Conservation (phyloP, 2,888 invertebrate genomes). For the Drosophila atroscutellata region DNA sequence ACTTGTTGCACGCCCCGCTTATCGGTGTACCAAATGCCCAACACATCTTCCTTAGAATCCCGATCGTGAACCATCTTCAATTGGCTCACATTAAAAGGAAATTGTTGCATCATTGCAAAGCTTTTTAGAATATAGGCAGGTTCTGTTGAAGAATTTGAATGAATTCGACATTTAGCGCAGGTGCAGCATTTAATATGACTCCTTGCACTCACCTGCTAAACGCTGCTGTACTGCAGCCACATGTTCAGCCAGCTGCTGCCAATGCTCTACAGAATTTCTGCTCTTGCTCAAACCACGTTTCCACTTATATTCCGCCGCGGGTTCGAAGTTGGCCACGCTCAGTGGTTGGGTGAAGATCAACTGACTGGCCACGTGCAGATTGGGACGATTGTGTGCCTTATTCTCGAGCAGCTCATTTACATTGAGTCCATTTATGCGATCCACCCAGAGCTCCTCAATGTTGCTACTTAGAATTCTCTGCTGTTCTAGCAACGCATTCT, state of each 20-base stretch:
- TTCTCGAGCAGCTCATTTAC: constrained; percentile 66
- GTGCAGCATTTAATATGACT: not conserved
- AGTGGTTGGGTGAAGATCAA: constrained; percentile 75
- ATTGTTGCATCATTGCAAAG: constrained; percentile 75
- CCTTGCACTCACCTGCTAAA: constrained; percentile 45
- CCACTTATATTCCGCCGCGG: constrained; percentile 28
- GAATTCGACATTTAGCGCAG: not conserved
- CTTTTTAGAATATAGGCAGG: constrained; percentile 64
- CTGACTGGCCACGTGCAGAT: constrained; percentile 74
- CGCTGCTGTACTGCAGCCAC: constrained; percentile 57
- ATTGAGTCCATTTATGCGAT: constrained; percentile 80
- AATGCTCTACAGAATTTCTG: constrained; percentile 25
- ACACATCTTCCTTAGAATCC: constrained; percentile 62
- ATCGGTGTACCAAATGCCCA: constrained; percentile 60
- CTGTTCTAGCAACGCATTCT: constrained; percentile 56
- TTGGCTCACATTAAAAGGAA: constrained; percentile 56
- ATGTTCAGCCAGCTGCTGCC: constrained; percentile 43
- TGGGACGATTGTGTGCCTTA: constrained; percentile 64
- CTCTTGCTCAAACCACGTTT: constrained; percentile 28
- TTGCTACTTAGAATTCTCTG: constrained; percentile 75
- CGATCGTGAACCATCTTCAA: constrained; percentile 49
- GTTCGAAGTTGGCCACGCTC: constrained; percentile 65
- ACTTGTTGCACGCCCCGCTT: constrained; percentile 14
- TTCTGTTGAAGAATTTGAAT: constrained; percentile 32
- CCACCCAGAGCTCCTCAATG: constrained; percentile 74